phyloP scores from a whole-genome alignment of 2,888 invertebrate species.

The Leucoptera coffeella region DNA sequence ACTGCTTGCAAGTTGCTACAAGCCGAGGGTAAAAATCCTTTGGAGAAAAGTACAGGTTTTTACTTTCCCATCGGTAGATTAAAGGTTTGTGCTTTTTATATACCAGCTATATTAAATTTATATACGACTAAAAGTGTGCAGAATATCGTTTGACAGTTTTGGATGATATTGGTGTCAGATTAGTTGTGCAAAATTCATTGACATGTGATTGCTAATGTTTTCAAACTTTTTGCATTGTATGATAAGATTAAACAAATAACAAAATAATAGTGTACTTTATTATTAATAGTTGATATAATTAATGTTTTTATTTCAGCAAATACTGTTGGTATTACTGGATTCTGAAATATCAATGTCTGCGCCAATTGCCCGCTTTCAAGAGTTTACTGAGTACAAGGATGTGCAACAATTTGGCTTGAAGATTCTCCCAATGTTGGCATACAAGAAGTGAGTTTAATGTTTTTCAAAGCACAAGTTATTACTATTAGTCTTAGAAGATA shows the following conservation, averaged over 20 bases:
- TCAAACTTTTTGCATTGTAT: too few relatives aligned
- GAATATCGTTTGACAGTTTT: too few relatives aligned
- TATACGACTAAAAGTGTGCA: too few relatives aligned
- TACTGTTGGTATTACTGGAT: slow-evolving; percentile 61
- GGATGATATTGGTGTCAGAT: too few relatives aligned
- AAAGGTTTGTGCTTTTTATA: slow-evolving; percentile 27
- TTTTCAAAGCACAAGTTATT: background rate
- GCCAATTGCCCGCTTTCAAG: slow-evolving; percentile 64
- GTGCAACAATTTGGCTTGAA: slow-evolving; percentile 66
- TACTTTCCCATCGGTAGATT: slow-evolving; percentile 63
- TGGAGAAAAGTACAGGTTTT: slow-evolving; percentile 46
- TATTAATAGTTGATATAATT: background rate
- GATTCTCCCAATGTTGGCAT: slow-evolving; percentile 26
- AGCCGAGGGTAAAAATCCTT: slow-evolving; percentile 63
- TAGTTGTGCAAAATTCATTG: too few relatives aligned
- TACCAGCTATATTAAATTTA: background rate
- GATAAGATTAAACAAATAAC: too few relatives aligned
- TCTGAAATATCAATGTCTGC: slow-evolving; percentile 53
- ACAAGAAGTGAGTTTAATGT: slow-evolving; percentile 21
- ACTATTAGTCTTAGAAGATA: too few relatives aligned
- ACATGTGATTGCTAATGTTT: too few relatives aligned
- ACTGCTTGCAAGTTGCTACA: slow-evolving; percentile 68
- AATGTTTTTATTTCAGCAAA: slow-evolving; percentile 28
- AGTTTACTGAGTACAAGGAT: slow-evolving; percentile 69
- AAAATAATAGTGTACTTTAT: too few relatives aligned